Conservation (phyloP, 1,140 invertebrate species). For the Brachystomella parvula region DNA sequence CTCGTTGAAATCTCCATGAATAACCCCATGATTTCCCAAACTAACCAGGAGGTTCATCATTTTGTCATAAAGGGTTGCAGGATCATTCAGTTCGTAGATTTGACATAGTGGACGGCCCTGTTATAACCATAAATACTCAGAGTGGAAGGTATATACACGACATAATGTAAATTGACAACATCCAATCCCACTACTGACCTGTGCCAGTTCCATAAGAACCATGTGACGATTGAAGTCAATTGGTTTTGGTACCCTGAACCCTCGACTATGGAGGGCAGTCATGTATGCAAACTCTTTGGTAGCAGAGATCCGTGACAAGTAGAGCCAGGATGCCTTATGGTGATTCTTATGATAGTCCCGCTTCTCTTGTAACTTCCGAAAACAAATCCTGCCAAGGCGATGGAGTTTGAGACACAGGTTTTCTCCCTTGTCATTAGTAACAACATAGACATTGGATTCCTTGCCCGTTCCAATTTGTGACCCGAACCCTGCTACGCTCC, state of each 20-base stretch:
- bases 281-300: constrained; percentile 98
- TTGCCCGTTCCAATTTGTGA: constrained; percentile 99
- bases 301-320: constrained; percentile 92
- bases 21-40: constrained; percentile 87
- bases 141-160: background rate
- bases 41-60: constrained; percentile 90
- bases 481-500: constrained; percentile 77
- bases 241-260: constrained; percentile 91
- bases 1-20: constrained; percentile 99
- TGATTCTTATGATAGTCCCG: constrained; percentile 92
- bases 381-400: constrained; percentile 85
- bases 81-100: constrained; percentile 66
- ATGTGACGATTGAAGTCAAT: constrained; percentile 94
- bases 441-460: constrained; percentile 90
- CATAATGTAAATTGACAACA: background rate
- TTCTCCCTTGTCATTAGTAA: constrained; percentile 65
- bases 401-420: constrained; percentile 85
- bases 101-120: constrained; percentile 69
- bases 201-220: constrained; percentile 88
- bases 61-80: constrained; percentile 79
- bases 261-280: constrained; percentile 81
- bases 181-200: constrained; percentile 43
- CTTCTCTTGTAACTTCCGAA: constrained; percentile 93
- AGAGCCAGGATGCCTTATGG: constrained; percentile 87
- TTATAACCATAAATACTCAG: background rate